These are phyloP conservation scores for Mobula hypostoma DNA, from an alignment of 2,113 vertebrate genomes.

Conservation along the genomic window DNA sequence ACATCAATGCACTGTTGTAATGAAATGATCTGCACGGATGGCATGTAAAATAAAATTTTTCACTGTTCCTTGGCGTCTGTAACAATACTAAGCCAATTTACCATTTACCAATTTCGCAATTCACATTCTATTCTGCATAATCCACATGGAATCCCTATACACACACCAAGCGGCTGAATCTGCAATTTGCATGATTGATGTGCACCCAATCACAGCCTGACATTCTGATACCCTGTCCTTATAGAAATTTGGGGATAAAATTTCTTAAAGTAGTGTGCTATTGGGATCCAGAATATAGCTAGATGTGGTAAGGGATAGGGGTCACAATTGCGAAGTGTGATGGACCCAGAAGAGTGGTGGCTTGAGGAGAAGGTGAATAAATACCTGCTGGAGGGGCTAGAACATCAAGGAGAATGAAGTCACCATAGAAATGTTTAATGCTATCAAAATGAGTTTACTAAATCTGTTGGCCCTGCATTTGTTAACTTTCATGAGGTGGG, in stretches of 20 bases:
- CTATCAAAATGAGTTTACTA: background rate
- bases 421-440: background rate
- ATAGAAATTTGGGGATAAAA: background rate
- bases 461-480: background rate
- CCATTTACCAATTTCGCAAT: no score
- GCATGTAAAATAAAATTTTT: no score
- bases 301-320: background rate
- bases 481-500: background rate
- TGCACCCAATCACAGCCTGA: no score
- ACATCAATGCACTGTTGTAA: no score
- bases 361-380: background rate
- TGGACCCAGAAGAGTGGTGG: background rate
- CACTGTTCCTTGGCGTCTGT: no score
- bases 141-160: background rate
- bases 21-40: no score
- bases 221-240: background rate
- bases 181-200: background rate
- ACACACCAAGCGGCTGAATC: background rate
- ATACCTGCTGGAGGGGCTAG: background rate
- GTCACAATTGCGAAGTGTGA: no score
- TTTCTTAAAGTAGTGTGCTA: no score
- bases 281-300: background rate
- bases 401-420: background rate
- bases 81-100: no score
- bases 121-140: no score